phyloP scores from a whole-genome alignment of 2,797 vertebrate genomes.

The Brachyalestes nurse region DNA sequence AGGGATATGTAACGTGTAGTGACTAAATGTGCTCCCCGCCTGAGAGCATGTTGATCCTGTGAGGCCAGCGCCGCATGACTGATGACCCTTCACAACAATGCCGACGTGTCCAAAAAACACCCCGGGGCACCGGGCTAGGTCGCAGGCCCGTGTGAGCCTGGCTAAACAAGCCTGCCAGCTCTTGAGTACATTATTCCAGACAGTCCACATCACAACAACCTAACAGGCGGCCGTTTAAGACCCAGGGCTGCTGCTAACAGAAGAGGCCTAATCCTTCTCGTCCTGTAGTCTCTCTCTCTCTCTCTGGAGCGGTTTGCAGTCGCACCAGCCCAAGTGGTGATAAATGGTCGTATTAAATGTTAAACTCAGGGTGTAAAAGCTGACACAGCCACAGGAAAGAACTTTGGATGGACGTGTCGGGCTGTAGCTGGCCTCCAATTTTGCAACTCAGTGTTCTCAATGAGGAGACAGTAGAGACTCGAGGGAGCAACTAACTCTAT shows the following conservation, averaged over 20 bases:
- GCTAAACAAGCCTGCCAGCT: constrained; percentile 35
- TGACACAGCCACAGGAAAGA: constrained; percentile 7
- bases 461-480: constrained; percentile 20
- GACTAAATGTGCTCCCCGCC: constrained; percentile 28
- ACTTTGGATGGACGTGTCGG: constrained; percentile 16
- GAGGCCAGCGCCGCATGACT: constrained; percentile 21
- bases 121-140: constrained; percentile 17
- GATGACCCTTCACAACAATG: constrained; percentile 38
- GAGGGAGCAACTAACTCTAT: constrained; percentile 22
- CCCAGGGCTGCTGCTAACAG: neutral
- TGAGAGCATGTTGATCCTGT: constrained; percentile 13
- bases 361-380: constrained; percentile 2
- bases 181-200: constrained; percentile 6
- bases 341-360: constrained; percentile 12
- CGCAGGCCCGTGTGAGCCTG: constrained; percentile 29
- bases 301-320: constrained; percentile 38
- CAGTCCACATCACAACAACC: neutral
- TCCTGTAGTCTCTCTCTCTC: neutral
- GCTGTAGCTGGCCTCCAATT: constrained; percentile 29
- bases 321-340: neutral
- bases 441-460: constrained; percentile 18
- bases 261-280: constrained; percentile 9
- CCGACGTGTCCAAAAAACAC: constrained; percentile 31
- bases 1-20: constrained; percentile 14
- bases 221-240: neutral